phyloP scores from a whole-genome alignment of 2,113 vertebrate genomes.

The Calypte anna region DNA sequence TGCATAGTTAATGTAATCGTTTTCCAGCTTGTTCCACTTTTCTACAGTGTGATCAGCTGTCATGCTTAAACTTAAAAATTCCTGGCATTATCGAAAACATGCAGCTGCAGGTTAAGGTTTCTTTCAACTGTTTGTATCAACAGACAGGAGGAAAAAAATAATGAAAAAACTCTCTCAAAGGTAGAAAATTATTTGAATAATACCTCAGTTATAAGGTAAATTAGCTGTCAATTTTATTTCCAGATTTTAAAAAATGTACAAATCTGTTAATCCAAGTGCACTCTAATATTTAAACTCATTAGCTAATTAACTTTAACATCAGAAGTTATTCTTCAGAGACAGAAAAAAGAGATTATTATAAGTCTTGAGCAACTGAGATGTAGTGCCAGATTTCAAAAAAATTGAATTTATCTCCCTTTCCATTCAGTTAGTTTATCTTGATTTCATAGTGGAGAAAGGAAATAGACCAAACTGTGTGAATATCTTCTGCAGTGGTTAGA shows the following conservation, averaged over 20 bases:
- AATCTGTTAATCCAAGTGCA: background rate
- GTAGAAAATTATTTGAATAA: background rate
- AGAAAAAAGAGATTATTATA: background rate
- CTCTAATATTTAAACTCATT: background rate
- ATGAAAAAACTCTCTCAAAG: background rate
- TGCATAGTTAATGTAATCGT: constrained; percentile 77
- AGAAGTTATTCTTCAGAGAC: background rate
- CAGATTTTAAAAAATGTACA: background rate
- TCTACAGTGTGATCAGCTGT: constrained; percentile 80
- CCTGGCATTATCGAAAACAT: constrained; percentile 82
- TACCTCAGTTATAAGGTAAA: background rate
- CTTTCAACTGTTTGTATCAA: constrained; percentile 84
- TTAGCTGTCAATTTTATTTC: background rate
- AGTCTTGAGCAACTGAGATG: background rate
- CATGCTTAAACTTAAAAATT: constrained; percentile 85
- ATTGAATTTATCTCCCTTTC: background rate
- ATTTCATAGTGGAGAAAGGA: background rate
- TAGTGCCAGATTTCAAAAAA: background rate
- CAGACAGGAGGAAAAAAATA: constrained; percentile 47
- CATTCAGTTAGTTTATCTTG: background rate
- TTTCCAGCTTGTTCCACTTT: constrained; percentile 77
- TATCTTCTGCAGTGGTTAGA: background rate
- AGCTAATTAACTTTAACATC: background rate
- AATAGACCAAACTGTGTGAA: background rate
- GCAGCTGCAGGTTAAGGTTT: constrained; percentile 79